Evolutionary conservation across 2,113 vertebrate species (phyloP).

Genomic region (Atractosteus spatula): DNA sequence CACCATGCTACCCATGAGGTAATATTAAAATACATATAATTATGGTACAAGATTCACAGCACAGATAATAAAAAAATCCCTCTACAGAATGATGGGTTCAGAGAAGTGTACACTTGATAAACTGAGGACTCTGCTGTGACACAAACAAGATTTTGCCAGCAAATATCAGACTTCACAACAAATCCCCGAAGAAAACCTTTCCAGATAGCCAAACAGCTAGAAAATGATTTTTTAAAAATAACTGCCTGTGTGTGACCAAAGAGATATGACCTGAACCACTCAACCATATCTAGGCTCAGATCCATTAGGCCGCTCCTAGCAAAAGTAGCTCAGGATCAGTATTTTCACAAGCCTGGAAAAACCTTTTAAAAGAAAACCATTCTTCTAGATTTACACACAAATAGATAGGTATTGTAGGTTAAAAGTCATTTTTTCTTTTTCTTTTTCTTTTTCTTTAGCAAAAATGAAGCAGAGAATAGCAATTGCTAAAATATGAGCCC

Average conservation of each 20-base stretch:
- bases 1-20: too few relatives aligned
- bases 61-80: too few relatives aligned
- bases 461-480: too few relatives aligned
- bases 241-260: neutral
- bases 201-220: neutral
- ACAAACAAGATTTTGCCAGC: too few relatives aligned
- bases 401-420: neutral
- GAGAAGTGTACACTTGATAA: too few relatives aligned
- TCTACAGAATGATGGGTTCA: too few relatives aligned
- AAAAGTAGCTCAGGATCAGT: neutral
- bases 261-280: neutral
- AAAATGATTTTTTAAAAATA: neutral
- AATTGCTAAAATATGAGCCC: too few relatives aligned
- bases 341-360: neutral
- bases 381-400: neutral
- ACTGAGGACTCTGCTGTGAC: too few relatives aligned
- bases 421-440: neutral
- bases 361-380: conserved; percentile 4
- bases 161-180: neutral
- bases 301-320: neutral
- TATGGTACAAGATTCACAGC: too few relatives aligned
- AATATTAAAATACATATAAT: too few relatives aligned
- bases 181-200: neutral
- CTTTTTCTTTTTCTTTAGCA: neutral
- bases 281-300: neutral